Conservation (phyloP, 2,888 invertebrate genomes). For the Cephalotes varians region DNA sequence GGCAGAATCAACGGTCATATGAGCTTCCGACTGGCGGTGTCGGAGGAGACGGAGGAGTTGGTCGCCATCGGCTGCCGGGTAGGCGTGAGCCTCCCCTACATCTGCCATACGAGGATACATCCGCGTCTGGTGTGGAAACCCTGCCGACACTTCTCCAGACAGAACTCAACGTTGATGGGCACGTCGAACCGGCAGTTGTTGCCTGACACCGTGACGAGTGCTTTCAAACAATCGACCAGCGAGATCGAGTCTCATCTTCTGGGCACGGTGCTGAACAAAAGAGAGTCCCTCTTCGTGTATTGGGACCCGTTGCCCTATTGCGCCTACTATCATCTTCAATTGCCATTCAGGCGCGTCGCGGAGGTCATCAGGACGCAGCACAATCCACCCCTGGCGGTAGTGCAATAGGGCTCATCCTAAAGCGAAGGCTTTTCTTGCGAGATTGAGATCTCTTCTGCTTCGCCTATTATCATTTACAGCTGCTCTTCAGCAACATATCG, state of each 20-base stretch:
- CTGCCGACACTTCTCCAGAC: constrained; percentile 88
- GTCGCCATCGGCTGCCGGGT: constrained; percentile 91
- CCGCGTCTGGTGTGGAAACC: constrained; percentile 89
- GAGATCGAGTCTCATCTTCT: constrained; percentile 76
- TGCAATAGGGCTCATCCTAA: constrained; percentile 69
- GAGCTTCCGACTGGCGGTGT: constrained; percentile 91
- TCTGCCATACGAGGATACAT: constrained; percentile 91
- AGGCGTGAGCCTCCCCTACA: constrained; percentile 93
- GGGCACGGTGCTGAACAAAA: constrained; percentile 91
- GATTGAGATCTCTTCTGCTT: neutral
- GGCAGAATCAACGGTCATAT: constrained; percentile 92
- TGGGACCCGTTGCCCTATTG: constrained; percentile 96
- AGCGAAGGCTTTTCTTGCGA: neutral
- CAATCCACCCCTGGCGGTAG: constrained; percentile 82
- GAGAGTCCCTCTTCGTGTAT: constrained; percentile 92
- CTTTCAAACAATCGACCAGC: constrained; percentile 85
- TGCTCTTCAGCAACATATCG: neutral
- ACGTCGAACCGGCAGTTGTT: constrained; percentile 57
- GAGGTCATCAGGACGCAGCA: constrained; percentile 80
- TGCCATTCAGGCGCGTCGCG: constrained; percentile 87
- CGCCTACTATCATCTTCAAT: constrained; percentile 93
- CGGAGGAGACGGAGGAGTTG: constrained; percentile 87
- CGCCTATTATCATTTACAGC: neutral
- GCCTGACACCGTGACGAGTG: constrained; percentile 88
- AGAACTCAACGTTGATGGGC: constrained; percentile 87